phyloP scores from a whole-genome alignment of 2,888 invertebrate species.

The Leptinotarsa haldemani region DNA sequence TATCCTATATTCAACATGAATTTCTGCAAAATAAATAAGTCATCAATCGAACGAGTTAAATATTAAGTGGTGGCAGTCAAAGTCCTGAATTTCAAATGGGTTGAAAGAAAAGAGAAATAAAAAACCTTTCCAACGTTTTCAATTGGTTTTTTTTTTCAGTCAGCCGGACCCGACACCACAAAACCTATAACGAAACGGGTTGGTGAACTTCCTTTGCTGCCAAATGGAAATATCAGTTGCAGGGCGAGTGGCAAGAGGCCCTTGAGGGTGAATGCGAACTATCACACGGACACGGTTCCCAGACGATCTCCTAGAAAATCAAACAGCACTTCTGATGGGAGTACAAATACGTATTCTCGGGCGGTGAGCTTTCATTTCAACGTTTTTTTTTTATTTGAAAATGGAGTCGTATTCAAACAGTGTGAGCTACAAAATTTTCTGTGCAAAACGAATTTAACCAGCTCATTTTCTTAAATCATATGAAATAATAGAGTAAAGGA shows the following conservation, averaged over 20 bases:
- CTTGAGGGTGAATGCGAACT: slow-evolving; percentile 47
- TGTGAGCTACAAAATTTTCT: no score
- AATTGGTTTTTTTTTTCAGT: slow-evolving; percentile 31
- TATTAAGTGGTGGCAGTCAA: no score
- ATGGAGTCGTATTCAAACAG: background rate
- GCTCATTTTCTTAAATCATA: no score
- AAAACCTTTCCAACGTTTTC: background rate
- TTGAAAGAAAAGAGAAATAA: background rate
- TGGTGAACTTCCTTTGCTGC: slow-evolving; percentile 59
- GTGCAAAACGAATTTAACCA: no score
- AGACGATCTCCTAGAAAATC: slow-evolving; percentile 40
- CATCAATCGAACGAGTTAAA: no score
- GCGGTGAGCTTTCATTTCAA: slow-evolving; percentile 47
- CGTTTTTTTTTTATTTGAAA: background rate
- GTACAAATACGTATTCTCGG: slow-evolving; percentile 42
- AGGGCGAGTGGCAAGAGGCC: slow-evolving; percentile 54
- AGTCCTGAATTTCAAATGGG: no score
- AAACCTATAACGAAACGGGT: slow-evolving; percentile 49
- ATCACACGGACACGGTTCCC: slow-evolving; percentile 49
- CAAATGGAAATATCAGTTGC: slow-evolving; percentile 58
- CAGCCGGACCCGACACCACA: slow-evolving; percentile 25
- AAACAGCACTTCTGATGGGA: slow-evolving; percentile 41
- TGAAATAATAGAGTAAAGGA: no score
- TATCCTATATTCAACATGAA: no score
- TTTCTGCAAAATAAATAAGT: no score